Evolutionary conservation across 2,888 invertebrate genomes (phyloP).

Genomic region (Actias luna): DNA sequence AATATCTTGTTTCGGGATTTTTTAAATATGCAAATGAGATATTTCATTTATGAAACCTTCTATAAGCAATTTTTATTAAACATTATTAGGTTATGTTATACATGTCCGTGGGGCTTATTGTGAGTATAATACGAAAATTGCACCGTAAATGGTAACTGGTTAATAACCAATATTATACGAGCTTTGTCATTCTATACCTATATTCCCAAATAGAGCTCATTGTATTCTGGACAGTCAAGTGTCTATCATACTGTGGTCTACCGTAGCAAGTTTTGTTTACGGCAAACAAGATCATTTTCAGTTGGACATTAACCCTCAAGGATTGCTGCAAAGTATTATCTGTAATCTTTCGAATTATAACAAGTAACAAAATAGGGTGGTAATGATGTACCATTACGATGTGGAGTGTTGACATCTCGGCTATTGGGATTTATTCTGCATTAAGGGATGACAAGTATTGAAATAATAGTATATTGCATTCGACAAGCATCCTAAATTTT

Average conservation of each 20-base stretch:
- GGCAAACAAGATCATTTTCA: constrained; percentile 28
- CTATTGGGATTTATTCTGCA: constrained; percentile 46
- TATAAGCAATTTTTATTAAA: constrained; percentile 18
- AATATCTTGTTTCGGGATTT: too few species aligned
- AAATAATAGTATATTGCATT: neutral
- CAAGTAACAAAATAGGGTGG: constrained; percentile 62
- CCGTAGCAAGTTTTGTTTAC: constrained; percentile 29
- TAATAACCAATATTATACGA: constrained; percentile 46
- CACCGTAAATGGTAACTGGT: constrained; percentile 74
- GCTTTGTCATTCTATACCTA: constrained; percentile 28
- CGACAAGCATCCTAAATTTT: too few species aligned
- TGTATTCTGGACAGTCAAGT: constrained; percentile 32
- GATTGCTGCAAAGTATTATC: constrained; percentile 52
- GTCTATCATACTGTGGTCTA: constrained; percentile 40
- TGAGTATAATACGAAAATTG: constrained; percentile 80
- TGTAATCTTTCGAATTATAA: constrained; percentile 72
- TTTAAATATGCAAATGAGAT: neutral
- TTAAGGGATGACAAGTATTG: neutral
- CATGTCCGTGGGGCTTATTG: constrained; percentile 70
- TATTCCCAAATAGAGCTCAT: constrained; percentile 32
- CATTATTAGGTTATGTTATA: constrained; percentile 17
- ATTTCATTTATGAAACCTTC: neutral
- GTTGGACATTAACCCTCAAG: constrained; percentile 46
- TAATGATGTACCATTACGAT: constrained; percentile 69
- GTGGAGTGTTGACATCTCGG: constrained; percentile 65